Conservation (phyloP, 2,797 vertebrate genomes). For the Sibirionetta formosa region DNA sequence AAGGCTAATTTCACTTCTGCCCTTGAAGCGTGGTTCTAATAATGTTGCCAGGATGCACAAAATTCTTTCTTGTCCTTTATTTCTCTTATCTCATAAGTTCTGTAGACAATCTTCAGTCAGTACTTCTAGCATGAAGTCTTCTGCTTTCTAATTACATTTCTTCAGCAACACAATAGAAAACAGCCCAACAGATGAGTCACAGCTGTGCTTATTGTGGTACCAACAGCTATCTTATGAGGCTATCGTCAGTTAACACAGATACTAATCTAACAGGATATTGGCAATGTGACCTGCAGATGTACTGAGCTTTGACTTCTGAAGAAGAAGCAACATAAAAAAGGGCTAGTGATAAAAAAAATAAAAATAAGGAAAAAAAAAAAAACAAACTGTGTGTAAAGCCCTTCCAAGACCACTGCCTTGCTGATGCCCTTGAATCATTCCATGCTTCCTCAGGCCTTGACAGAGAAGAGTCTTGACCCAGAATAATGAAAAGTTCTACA, state of each 20-base stretch:
- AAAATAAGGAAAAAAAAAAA: neutral
- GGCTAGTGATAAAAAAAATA: neutral
- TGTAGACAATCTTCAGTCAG: neutral
- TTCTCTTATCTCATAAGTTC: slow-evolving; percentile 34
- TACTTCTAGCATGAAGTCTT: neutral
- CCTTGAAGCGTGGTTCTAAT: slow-evolving; percentile 4
- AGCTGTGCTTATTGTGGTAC: slow-evolving; percentile 30
- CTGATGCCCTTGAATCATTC: neutral
- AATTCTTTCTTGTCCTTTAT: neutral
- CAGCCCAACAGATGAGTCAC: neutral
- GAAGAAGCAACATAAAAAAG: neutral
- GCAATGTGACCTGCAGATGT: slow-evolving; percentile 26
- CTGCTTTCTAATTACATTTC: slow-evolving; percentile 33
- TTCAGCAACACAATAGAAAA: neutral
- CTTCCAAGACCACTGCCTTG: neutral
- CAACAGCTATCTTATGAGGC: neutral
- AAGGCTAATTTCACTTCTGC: slow-evolving; percentile 4
- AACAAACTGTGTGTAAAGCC: neutral
- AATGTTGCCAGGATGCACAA: neutral
- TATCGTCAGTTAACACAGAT: slow-evolving; percentile 26
- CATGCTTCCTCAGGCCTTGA: neutral
- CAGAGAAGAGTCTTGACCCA: neutral
- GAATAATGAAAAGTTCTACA: neutral
- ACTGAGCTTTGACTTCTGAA: neutral
- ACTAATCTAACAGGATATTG: slow-evolving; percentile 41